Percentiles rank a stretch among this genome's conserved stretches.
Conservation (phyloP, 2,797 vertebrate genomes). For the Gephyroberyx darwinii region DNA sequence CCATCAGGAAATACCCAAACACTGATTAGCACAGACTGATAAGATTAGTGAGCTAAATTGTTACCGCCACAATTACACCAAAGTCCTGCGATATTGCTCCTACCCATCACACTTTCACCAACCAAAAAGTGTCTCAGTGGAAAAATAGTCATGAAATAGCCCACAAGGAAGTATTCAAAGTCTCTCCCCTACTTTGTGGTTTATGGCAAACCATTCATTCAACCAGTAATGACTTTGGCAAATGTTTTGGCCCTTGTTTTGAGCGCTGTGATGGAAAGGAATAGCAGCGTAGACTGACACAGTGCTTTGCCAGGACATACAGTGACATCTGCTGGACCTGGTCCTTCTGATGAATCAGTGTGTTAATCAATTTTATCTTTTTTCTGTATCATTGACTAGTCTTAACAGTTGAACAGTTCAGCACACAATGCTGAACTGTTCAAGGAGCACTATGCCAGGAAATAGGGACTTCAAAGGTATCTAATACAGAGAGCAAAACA, state of each 20-base stretch:
- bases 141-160: constrained; percentile 1
- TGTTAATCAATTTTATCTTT: background rate
- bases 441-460: no score
- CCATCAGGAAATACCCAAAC: constrained; percentile 20
- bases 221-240: constrained; percentile 8
- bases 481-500: no score
- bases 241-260: constrained; percentile 20
- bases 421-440: no score
- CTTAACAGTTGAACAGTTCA: no score
- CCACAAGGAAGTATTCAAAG: constrained; percentile 12
- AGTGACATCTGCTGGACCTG: background rate
- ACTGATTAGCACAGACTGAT: constrained; percentile 27
- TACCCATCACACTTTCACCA: background rate
- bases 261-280: background rate
- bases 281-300: background rate
- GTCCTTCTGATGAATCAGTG: background rate
- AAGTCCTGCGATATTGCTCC: constrained; percentile 3
- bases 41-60: constrained; percentile 20
- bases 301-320: background rate
- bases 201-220: constrained; percentile 20
- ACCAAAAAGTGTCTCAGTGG: constrained; percentile 19
- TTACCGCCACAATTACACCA: constrained; percentile 1
- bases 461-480: no score
- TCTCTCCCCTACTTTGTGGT: background rate
- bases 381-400: no score